Conservation (phyloP, 2,888 invertebrate genomes). For the Morinoia aosen region DNA sequence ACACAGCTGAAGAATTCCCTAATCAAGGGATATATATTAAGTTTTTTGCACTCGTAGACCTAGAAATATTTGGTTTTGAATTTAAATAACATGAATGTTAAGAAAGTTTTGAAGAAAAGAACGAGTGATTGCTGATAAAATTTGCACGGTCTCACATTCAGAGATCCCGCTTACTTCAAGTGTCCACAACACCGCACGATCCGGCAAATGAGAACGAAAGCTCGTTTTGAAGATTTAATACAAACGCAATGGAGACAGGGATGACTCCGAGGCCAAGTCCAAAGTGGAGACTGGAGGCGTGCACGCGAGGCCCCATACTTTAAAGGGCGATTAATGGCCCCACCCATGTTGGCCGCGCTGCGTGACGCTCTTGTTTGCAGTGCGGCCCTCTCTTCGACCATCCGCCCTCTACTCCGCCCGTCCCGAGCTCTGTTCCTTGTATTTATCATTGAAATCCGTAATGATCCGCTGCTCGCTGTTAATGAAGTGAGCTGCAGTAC, state of each 20-base stretch:
- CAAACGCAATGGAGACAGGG: not conserved
- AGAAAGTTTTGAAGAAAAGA: too few species aligned
- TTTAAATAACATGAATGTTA: too few species aligned
- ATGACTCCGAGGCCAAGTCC: not conserved
- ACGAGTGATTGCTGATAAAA: too few species aligned
- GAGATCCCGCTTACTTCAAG: too few species aligned
- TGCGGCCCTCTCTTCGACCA: not conserved
- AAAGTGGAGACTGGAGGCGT: not conserved
- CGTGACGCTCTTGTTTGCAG: not conserved
- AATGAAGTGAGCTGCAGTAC: not conserved
- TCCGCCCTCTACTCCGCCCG: not conserved
- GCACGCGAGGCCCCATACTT: not conserved
- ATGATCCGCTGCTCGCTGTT: not conserved
- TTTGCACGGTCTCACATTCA: too few species aligned
- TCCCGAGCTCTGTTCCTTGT: not conserved
- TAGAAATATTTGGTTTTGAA: too few species aligned
- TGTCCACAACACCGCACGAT: not conserved
- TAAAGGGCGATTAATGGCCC: not conserved
- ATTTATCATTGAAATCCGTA: not conserved
- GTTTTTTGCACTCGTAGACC: too few species aligned
- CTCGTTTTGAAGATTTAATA: not conserved
- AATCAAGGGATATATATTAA: too few species aligned
- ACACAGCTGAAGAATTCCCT: too few species aligned
- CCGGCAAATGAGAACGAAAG: not conserved
- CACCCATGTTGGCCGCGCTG: not conserved